Percentiles rank a stretch among this genome's conserved stretches.
Conservation (phyloP, 2,113 vertebrate species). For the Scolopax mira region DNA sequence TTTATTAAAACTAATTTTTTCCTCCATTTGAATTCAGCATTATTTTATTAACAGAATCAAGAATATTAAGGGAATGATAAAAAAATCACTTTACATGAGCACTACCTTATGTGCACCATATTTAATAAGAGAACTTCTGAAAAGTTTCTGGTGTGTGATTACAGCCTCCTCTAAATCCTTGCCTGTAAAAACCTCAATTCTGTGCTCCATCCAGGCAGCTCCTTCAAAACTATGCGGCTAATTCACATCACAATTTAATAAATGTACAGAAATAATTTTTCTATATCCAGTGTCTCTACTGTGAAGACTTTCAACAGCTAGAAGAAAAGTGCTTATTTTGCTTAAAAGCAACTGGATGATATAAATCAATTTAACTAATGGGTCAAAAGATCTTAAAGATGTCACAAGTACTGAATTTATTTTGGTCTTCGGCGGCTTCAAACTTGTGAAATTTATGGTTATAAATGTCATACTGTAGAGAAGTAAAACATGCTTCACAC, state of each 20-base stretch:
- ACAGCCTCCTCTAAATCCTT: background rate
- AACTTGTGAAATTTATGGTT: background rate
- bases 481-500: background rate
- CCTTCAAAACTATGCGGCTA: background rate
- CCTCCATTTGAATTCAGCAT: background rate
- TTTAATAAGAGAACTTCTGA: background rate
- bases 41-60: background rate
- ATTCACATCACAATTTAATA: background rate
- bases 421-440: conserved; percentile 1
- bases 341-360: background rate
- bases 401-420: background rate
- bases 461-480: background rate
- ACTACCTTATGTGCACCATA: background rate
- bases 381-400: conserved; percentile 33
- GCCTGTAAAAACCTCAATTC: background rate
- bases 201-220: background rate
- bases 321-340: background rate
- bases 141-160: background rate
- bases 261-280: background rate
- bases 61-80: background rate
- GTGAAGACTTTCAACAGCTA: background rate
- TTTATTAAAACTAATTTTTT: background rate
- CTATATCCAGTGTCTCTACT: background rate
- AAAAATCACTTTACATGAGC: background rate
- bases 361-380: conserved; percentile 1